Evolutionary conservation across 2,797 vertebrate genomes (phyloP).

Genomic region (Yasuhikotakia modesta): DNA sequence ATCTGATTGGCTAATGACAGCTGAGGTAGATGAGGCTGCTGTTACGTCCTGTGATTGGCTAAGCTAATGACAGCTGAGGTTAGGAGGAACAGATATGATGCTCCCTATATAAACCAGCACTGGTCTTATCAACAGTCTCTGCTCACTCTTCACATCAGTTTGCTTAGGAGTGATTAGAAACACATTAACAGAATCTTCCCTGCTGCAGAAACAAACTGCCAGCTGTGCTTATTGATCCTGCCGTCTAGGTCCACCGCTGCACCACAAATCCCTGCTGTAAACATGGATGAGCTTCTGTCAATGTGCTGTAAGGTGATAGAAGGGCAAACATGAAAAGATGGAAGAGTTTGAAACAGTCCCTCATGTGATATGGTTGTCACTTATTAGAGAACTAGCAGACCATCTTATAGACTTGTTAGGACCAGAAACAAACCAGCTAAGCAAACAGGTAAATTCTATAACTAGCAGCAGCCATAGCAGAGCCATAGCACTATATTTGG

Average conservation of each 20-base stretch:
- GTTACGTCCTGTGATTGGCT: neutral
- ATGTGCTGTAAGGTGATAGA: neutral
- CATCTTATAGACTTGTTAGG: neutral
- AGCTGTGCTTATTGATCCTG: conserved; percentile 1
- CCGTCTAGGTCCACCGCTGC: conserved; percentile 1
- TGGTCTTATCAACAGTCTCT: conserved; percentile 24
- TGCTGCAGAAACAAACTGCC: conserved; percentile 15
- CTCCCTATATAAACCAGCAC: conserved; percentile 7
- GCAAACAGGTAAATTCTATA: no score
- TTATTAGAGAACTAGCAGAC: neutral
- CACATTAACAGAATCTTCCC: conserved; percentile 35
- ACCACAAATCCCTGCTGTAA: neutral
- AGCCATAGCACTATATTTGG: neutral
- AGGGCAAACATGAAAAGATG: neutral
- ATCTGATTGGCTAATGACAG: no score
- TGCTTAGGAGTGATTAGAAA: conserved; percentile 50
- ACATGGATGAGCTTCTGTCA: neutral
- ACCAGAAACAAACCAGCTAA: neutral
- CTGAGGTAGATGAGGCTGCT: no score
- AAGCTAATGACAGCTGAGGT: neutral
- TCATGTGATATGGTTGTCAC: neutral
- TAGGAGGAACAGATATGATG: neutral
- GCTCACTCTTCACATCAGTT: conserved; percentile 19
- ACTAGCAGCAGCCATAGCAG: neutral
- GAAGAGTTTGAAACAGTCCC: neutral